phyloP scores from a whole-genome alignment of 2,888 invertebrate genomes.

The Eupeodes luniger region DNA sequence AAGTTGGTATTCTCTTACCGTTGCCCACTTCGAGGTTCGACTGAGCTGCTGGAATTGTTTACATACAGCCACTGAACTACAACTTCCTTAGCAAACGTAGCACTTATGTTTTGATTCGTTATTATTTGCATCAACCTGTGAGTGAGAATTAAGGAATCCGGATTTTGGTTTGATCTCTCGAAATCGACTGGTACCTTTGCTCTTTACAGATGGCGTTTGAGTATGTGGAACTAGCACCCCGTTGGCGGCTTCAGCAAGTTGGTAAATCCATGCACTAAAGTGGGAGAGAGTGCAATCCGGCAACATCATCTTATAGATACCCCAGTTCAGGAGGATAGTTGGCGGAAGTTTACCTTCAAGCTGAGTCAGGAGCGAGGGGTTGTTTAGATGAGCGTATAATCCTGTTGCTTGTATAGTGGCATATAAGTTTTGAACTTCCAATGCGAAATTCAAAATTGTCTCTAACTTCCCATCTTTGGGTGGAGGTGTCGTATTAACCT shows the following conservation, averaged over 20 bases:
- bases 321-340: too few species aligned
- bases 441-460: constrained; percentile 28
- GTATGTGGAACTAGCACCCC: not conserved
- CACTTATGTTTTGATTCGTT: not conserved
- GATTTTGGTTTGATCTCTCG: constrained; percentile 9
- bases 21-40: constrained; percentile 10
- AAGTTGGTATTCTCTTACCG: constrained; percentile 17
- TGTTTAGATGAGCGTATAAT: too few species aligned
- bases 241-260: constrained; percentile 25
- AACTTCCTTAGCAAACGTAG: not conserved
- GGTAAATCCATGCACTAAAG: not conserved
- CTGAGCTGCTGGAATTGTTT: constrained; percentile 2
- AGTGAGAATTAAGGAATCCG: not conserved
- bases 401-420: constrained; percentile 1
- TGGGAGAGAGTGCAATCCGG: too few species aligned
- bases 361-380: too few species aligned
- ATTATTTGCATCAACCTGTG: not conserved
- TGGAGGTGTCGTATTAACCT: constrained; percentile 1
- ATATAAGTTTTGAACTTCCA: constrained; percentile 38
- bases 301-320: too few species aligned
- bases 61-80: not conserved
- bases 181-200: not conserved
- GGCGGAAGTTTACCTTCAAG: too few species aligned
- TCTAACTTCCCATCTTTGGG: constrained; percentile 27
- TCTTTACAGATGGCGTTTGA: too few species aligned